Conservation (phyloP, 1,140 invertebrate genomes). For the Chrysomallon squamiferum region DNA sequence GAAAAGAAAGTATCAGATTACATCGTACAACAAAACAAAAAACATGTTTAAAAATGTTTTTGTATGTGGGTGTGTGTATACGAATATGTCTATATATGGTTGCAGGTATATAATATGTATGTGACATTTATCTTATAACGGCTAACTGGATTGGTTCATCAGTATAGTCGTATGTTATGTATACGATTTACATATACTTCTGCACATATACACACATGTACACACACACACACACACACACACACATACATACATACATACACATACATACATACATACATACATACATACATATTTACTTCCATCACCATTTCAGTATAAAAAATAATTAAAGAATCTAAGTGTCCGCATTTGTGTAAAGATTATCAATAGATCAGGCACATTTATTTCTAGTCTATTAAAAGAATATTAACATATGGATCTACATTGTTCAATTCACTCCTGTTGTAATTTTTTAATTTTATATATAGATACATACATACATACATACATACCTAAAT, state of each 20-base stretch:
- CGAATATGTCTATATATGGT: too few relatives aligned
- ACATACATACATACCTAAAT: too few relatives aligned
- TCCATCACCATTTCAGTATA: background rate
- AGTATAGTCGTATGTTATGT: too few relatives aligned
- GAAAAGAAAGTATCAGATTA: too few relatives aligned
- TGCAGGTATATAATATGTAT: too few relatives aligned
- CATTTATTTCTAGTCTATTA: background rate
- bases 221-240: background rate
- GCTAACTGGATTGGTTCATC: too few relatives aligned
- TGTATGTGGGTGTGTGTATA: too few relatives aligned
- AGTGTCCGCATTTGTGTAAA: background rate
- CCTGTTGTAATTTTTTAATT: background rate
- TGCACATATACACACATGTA: background rate
- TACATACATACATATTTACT: background rate
- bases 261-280: constrained; percentile 1
- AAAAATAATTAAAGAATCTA: too few relatives aligned
- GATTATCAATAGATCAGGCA: background rate
- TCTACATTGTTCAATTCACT: background rate
- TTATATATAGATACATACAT: background rate
- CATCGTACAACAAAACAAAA: too few relatives aligned
- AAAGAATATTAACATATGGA: background rate
- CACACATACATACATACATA: background rate
- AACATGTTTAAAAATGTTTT: too few relatives aligned
- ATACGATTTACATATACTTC: too few relatives aligned
- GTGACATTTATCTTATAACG: too few relatives aligned